Base-by-base conservation (phyloP, 2,113 vertebrate species). In the Montifringilla adamsi region DNA sequence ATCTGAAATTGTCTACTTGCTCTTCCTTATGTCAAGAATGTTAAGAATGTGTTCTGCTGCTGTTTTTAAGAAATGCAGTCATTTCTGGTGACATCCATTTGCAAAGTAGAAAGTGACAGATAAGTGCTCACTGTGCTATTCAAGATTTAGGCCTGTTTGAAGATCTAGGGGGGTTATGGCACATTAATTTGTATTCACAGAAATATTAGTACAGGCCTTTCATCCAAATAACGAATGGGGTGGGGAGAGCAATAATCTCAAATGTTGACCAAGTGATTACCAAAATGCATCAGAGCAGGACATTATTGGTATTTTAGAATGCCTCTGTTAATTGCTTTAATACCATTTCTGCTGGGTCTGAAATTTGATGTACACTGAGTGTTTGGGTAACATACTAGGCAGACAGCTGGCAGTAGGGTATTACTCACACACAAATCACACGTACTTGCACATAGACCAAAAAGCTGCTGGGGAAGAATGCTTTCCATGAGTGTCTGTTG, bases 341-440 rank as follows among this genome's bases (percentile, higher is more conserved):
- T 63, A 39, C 16, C 21, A 47, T 43, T 72, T 90, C 74, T 52
- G 33, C 35, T 27, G 28, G 20, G 52, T 81, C 15, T 68, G 56
- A 64, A 50, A 44, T 70, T 55, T 37, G 64, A 46, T 22, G 15
- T 37, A 55, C 47, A 23, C 26, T 10, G 33, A 49, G 14, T 3
- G 1, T 53, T 69, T 53, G 28, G 37, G 9, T 21, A 23, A 50
- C 4, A 0, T 24, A 44, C 0, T 3, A 23, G 43, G 44, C 13
- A 62, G 55, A 21, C 10, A 35, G 26, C n/a, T 68, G 39, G 17
- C 70, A 59, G 35, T 6, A 47, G 33, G 15, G 2, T 63, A 28
- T 58, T 49, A 33, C 21, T 64, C 72, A 53, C 44, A 39, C 19
- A 11, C 13, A 59, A 53, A 24, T 72, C 26, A 37, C 17, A 18